Evolutionary conservation across 2,888 invertebrate species (phyloP).

Genomic region (Chrysotoxum bicinctum): DNA sequence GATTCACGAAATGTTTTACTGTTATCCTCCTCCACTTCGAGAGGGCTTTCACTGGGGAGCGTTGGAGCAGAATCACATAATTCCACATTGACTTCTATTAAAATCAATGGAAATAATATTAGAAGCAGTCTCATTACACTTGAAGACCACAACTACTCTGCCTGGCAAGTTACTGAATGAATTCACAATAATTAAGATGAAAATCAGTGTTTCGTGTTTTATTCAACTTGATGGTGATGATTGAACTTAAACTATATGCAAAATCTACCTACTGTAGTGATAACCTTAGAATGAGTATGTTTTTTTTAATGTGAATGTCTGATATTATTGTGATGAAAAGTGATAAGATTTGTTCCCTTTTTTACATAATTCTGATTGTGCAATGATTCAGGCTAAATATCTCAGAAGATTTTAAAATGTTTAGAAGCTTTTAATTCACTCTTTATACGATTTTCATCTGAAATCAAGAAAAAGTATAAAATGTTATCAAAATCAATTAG

Average conservation of each 20-base stretch:
- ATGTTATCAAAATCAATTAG: too few relatives aligned
- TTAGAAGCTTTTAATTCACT: too few relatives aligned
- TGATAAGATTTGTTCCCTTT: too few relatives aligned
- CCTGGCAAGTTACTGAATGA: background rate
- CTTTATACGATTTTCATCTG: too few relatives aligned
- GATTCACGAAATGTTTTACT: constrained; percentile 62
- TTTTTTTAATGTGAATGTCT: too few relatives aligned
- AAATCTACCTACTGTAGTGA: too few relatives aligned
- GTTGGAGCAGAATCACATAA: constrained; percentile 9
- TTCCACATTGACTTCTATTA: background rate
- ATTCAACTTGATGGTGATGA: background rate
- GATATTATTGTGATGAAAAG: too few relatives aligned
- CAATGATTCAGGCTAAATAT: too few relatives aligned
- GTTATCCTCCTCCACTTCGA: constrained; percentile 39
- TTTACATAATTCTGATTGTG: too few relatives aligned
- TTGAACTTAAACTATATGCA: background rate
- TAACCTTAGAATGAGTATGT: too few relatives aligned
- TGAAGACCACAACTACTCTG: background rate
- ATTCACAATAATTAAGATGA: background rate
- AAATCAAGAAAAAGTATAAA: too few relatives aligned
- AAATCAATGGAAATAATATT: background rate
- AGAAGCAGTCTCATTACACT: constrained; percentile 3
- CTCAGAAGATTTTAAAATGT: too few relatives aligned
- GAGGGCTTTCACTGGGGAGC: constrained; percentile 64
- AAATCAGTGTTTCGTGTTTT: background rate